phyloP scores from a whole-genome alignment of 2,113 vertebrate genomes.

The Grallaria varia region DNA sequence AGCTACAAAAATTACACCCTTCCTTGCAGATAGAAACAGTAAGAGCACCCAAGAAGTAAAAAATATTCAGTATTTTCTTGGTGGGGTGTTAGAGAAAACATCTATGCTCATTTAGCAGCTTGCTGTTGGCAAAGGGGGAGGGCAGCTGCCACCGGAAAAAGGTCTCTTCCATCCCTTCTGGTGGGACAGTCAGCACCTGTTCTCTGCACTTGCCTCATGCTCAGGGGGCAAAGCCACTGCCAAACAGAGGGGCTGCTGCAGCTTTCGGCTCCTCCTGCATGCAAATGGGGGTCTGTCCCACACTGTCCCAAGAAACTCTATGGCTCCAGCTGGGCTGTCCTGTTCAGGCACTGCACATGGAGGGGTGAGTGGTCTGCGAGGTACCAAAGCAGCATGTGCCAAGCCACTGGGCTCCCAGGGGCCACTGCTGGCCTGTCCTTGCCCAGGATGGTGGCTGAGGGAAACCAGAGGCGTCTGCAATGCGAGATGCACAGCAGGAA shows the following conservation, averaged over 20 bases:
- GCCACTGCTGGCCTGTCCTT: background rate
- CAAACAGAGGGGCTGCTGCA: background rate
- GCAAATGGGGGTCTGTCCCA: background rate
- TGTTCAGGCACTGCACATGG: background rate
- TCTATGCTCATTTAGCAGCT: background rate
- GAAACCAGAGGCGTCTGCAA: background rate
- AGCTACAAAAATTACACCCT: background rate
- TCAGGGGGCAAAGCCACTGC: fast-evolving
- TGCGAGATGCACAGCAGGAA: background rate
- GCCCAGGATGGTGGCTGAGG: background rate
- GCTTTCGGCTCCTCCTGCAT: background rate
- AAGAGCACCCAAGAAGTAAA: background rate
- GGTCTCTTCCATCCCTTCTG: background rate
- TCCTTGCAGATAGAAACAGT: background rate
- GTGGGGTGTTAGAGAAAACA: constrained; percentile 6
- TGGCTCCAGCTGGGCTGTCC: background rate
- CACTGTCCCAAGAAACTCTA: background rate
- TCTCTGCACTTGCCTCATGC: background rate
- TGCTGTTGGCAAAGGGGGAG: background rate
- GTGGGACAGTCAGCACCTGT: background rate
- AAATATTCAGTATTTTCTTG: background rate
- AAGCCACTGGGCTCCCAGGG: background rate
- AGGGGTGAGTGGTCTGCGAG: fast-evolving
- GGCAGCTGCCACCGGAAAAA: background rate
- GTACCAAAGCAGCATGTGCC: background rate